Conservation (phyloP, 2,797 vertebrate genomes). For the Pempheris klunzingeri region DNA sequence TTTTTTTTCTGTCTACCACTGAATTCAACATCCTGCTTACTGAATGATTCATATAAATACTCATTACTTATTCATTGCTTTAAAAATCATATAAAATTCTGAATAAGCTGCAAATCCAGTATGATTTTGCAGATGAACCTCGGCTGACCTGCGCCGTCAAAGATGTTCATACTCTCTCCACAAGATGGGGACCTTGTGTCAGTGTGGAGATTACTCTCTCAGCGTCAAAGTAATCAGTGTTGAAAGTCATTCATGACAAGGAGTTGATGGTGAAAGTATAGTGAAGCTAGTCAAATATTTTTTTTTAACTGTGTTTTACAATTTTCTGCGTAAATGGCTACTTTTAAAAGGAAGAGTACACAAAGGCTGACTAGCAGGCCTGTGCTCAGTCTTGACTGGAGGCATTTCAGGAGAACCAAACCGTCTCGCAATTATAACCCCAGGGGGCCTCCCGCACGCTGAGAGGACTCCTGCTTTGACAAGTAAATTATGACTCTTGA, state of each 20-base stretch:
- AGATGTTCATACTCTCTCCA: slow-evolving; percentile 51
- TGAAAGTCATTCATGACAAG: slow-evolving; percentile 61
- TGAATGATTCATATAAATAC: slow-evolving; percentile 19
- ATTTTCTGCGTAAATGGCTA: slow-evolving; percentile 74
- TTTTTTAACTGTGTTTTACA: slow-evolving; percentile 61
- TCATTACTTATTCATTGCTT: slow-evolving; percentile 7
- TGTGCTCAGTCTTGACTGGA: slow-evolving; percentile 71
- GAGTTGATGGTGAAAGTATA: slow-evolving; percentile 73
- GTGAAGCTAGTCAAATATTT: slow-evolving; percentile 64
- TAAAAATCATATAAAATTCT: not conserved
- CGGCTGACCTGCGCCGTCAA: slow-evolving; percentile 1
- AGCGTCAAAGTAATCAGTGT: slow-evolving; percentile 37
- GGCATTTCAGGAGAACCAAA: slow-evolving; percentile 76
- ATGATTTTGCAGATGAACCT: slow-evolving; percentile 3
- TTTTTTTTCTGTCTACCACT: not conserved
- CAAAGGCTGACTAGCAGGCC: slow-evolving; percentile 73
- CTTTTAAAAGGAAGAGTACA: slow-evolving; percentile 71
- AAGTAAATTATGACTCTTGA: slow-evolving; percentile 87
- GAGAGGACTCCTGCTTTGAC: slow-evolving; percentile 82
- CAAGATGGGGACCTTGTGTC: slow-evolving; percentile 77
- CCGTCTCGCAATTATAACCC: slow-evolving; percentile 82
- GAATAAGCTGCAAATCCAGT: not conserved
- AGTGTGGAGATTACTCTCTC: slow-evolving; percentile 28
- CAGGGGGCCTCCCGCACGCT: slow-evolving; percentile 74
- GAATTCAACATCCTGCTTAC: not conserved